Evolutionary conservation across 2,113 vertebrate genomes (phyloP), one percentile per base, ranked within the genome.

Genomic region (Mastomys coucha): DNA sequence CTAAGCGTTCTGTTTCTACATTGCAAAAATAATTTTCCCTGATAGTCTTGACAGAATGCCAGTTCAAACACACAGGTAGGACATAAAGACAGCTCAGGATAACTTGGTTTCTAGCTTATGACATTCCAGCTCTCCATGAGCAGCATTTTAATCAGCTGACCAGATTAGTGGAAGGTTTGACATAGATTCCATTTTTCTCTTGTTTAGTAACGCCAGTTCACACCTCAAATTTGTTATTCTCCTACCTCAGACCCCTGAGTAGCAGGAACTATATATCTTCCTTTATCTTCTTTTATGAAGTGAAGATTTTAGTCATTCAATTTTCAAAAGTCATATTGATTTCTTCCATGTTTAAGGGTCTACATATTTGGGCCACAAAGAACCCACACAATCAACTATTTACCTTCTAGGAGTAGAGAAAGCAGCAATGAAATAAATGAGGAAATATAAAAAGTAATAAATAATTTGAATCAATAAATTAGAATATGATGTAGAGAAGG

Each of bases 211-310:
- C 16, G 16, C 49, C 26, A 45, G 39, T 33, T 67, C 82, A 45
- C 14, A 49, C 9, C 1, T 67, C 20, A 42, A 20, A 33, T 65
- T 67, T 86, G 42, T 49, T 49, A 31, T 31, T 67, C 26, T 65
- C 60, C 84, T 16, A 19, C 45, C 33, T 53, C 19, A 53, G 85
- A 7, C 6, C 51, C 20, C 65, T 26, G 42, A 53, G 65, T 53
- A 51, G 3, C 65, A n/a, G 20, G 13, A 33, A 53, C n/a, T 88
- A 39, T 28, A 72, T 0, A 3, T 95, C 22, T 80, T n/a, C 65
- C 49, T 89, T 81, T 93, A 76, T 76, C 73, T 22, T 88, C 56
- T 76, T 82, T 36, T 91, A 51, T 14, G 81, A 91, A 56, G 70
- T 58, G 22, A 96, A 4, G 26, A 6, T 4, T 90, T 92, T 91